Base-by-base conservation (phyloP, 2,888 invertebrate species). In the Chrysolina haemoptera region DNA sequence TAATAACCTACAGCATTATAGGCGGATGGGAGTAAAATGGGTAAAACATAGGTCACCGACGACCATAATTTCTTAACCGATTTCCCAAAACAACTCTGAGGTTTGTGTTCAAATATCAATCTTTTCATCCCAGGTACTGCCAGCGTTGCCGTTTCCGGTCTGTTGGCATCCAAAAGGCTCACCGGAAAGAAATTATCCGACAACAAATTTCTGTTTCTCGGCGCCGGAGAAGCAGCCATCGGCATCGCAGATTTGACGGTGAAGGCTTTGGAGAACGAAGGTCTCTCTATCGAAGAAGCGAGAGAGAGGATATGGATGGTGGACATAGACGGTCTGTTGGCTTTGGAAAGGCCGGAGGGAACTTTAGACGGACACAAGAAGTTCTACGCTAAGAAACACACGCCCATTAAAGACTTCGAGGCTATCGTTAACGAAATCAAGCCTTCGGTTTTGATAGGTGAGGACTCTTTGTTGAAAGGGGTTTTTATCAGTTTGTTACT, bases 231-330 rank as follows among this genome's bases (percentile, higher is more conserved):
- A 55, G 67, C 67, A 1, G 67, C 67, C 20, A 67, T 67, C 18
- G 68, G 77, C 74, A 86, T 86, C 82, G 98, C 98, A 0, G 94
- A 95, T 88, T 90, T 99, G 66, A 92, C 95, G 64, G 95, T 95
- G 0, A 93, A 94, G 81, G 98, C 98, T 0, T 95, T 99, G 16
- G 76, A 79, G 63, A 78, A 78, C 11, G 79, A 79, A 43, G 78
- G 91, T 1, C 86, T 89, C 55, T 82, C 89, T 0, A 82, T 89
- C 66, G 89, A 91, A 82, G 95, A 97, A 82, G 99, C 99, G 0
- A 90, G 94, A 48, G 91, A 91, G n/a, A 94, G 93, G 81, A 97
- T 99, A 77, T 99, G 94, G 93, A 95, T 99, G 96, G 94, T 96
- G 81, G 99, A 99, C 84, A 94, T 97, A 40, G 94, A 96, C 82